phyloP scores from a whole-genome alignment of 1,140 invertebrate genomes.

The Thaumetopoea pityocampa region DNA sequence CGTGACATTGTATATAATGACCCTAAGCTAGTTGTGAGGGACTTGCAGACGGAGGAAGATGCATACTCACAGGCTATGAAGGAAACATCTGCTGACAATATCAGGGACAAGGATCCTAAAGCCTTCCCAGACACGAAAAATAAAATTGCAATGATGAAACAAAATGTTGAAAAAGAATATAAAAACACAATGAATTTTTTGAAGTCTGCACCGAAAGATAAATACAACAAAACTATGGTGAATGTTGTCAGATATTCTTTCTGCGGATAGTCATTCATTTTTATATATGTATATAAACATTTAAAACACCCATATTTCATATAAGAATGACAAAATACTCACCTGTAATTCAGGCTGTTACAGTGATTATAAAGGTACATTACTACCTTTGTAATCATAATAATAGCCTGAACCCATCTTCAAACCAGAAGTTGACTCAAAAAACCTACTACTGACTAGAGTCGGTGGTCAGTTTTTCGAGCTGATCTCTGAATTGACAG shows the following conservation, averaged over 20 bases:
- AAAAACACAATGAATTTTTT: slow-evolving; percentile 62
- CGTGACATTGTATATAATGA: slow-evolving; percentile 33
- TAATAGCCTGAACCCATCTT: too few species aligned
- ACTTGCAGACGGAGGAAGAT: slow-evolving; percentile 43
- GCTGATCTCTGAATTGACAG: too few species aligned
- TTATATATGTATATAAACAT: background rate
- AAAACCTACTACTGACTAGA: too few species aligned
- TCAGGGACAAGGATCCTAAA: slow-evolving; percentile 33
- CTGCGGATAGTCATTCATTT: too few species aligned
- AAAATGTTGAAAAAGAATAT: slow-evolving; percentile 66
- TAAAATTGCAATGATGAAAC: slow-evolving; percentile 55
- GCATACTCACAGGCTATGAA: slow-evolving; percentile 57
- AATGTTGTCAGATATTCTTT: slow-evolving; percentile 17
- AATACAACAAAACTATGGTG: slow-evolving; percentile 35
- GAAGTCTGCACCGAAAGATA: slow-evolving; percentile 59
- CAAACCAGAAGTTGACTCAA: too few species aligned
- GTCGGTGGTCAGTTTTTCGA: too few species aligned
- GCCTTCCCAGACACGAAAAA: slow-evolving; percentile 41
- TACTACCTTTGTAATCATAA: too few species aligned
- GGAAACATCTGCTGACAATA: slow-evolving; percentile 31
- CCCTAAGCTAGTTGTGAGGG: slow-evolving; percentile 39
- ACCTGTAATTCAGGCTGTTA: too few species aligned
- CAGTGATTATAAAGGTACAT: too few species aligned
- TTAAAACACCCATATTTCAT: background rate
- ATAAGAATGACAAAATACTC: too few species aligned